These are phyloP conservation scores for Hylia prasina DNA, from an alignment of 2,113 vertebrate genomes.

Conservation along the genomic window DNA sequence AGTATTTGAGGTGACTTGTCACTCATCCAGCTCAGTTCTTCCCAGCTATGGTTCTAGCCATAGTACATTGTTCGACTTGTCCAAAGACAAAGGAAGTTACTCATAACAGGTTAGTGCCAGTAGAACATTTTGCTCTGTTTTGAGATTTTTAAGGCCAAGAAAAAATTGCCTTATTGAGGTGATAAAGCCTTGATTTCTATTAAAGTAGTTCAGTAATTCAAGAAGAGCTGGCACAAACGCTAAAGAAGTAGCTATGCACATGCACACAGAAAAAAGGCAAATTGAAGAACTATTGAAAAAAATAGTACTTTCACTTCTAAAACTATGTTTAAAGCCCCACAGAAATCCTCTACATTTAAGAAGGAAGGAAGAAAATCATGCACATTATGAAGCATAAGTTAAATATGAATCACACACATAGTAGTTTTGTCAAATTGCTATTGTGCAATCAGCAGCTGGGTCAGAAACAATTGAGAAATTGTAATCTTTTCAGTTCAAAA, in stretches of 20 bases:
- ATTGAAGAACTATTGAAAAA: not conserved
- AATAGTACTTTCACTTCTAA: not conserved
- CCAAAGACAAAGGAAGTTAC: not conserved
- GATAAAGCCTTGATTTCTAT: not conserved
- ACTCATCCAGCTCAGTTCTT: not conserved
- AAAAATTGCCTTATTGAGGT: not conserved
- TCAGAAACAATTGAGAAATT: not conserved
- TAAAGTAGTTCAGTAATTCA: not conserved
- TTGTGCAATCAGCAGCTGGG: not conserved
- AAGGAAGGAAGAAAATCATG: not conserved
- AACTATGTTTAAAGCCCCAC: not conserved
- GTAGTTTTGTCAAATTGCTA: not conserved
- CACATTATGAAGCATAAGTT: not conserved
- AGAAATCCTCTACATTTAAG: not conserved
- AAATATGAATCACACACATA: not conserved
- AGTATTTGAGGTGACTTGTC: not conserved
- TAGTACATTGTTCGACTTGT: not conserved
- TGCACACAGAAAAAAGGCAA: not conserved
- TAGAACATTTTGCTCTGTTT: not conserved
- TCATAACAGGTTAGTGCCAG: not conserved
- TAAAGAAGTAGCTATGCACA: not conserved
- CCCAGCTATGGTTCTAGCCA: not conserved
- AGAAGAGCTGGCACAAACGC: not conserved
- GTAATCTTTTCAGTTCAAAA: not conserved
- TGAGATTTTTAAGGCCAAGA: not conserved